Evolutionary conservation across 2,888 invertebrate genomes (phyloP).

Genomic region (Byasa hedistus): DNA sequence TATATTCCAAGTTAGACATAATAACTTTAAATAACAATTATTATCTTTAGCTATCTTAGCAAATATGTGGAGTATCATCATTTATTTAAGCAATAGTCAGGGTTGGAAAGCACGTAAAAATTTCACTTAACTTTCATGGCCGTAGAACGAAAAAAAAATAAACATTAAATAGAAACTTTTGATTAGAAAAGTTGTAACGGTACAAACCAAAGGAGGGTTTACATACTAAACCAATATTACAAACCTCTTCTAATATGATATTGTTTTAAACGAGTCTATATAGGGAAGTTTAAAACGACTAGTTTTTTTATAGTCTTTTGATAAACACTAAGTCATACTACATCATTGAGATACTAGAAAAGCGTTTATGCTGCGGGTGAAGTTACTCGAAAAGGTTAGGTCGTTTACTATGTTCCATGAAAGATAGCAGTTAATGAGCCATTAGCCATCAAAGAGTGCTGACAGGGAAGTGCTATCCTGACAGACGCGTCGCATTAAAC

Average conservation of each 20-base stretch:
- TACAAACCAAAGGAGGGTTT: background rate
- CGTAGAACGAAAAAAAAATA: background rate
- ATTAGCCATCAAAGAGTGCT: constrained; percentile 27
- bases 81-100: too few species aligned
- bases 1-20: too few species aligned
- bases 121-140: too few species aligned
- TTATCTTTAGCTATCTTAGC: too few species aligned
- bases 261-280: background rate
- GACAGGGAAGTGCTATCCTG: constrained; percentile 6
- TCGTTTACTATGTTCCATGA: constrained; percentile 5
- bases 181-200: background rate
- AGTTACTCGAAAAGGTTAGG: constrained; percentile 1
- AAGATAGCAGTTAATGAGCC: constrained; percentile 12
- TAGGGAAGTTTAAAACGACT: too few species aligned
- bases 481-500: constrained; percentile 4
- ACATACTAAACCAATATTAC: constrained; percentile 5
- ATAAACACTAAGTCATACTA: too few species aligned
- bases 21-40: too few species aligned
- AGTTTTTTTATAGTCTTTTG: too few species aligned
- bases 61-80: too few species aligned
- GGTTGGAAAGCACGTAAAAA: too few species aligned
- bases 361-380: too few species aligned
- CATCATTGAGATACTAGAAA: too few species aligned
- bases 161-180: background rate
- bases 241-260: background rate